phyloP scores from a whole-genome alignment of 2,113 vertebrate genomes.

The Rhineura floridana region DNA sequence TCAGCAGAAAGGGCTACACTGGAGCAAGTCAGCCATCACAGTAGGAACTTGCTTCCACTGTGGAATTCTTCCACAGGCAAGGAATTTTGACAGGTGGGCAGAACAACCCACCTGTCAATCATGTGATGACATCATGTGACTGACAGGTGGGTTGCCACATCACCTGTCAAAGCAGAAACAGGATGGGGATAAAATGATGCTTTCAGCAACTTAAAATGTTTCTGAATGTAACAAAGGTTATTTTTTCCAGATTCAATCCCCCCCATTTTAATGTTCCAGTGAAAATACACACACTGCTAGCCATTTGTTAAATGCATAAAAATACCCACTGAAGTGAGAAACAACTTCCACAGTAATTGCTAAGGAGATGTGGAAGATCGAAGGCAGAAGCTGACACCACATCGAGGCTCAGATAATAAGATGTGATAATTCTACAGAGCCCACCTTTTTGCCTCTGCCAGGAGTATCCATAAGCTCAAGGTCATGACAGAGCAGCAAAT shows the following conservation, averaged over 20 bases:
- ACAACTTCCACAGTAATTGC: slow-evolving; percentile 14
- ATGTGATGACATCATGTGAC: too few species aligned
- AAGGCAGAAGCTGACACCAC: neutral
- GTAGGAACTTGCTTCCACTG: too few species aligned
- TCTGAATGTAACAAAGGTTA: neutral
- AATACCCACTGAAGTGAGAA: slow-evolving; percentile 16
- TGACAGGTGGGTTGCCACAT: too few species aligned
- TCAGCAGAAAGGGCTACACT: neutral
- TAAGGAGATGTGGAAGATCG: accelerated
- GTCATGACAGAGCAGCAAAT: slow-evolving; percentile 2
- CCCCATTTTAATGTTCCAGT: slow-evolving; percentile 4
- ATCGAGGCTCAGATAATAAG: neutral
- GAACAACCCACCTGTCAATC: too few species aligned
- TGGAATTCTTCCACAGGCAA: neutral
- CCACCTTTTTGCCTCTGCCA: neutral
- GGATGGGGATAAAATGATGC: neutral
- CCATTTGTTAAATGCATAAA: neutral
- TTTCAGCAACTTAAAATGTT: neutral
- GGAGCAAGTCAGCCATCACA: neutral
- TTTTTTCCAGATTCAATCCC: neutral
- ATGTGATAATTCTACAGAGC: slow-evolving; percentile 1
- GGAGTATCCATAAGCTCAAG: slow-evolving; percentile 13
- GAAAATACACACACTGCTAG: slow-evolving; percentile 12
- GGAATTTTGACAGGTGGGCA: too few species aligned
- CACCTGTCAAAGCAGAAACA: too few species aligned